Evolutionary conservation across 2,888 invertebrate genomes (phyloP), one percentile per base, ranked within the genome.

Genomic region (Lepidonotus clava): DNA sequence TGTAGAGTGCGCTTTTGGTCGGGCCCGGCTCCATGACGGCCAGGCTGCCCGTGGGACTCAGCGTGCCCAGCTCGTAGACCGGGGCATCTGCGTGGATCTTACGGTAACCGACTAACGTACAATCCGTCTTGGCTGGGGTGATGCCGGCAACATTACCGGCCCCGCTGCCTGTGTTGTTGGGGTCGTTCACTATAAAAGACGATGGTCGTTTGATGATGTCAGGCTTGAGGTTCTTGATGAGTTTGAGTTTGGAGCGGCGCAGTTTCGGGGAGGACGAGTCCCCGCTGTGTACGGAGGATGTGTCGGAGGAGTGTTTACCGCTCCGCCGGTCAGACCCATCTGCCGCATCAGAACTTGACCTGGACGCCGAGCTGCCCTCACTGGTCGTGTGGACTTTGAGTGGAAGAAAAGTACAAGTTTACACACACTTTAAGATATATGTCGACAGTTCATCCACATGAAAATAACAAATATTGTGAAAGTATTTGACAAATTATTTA

Each of bases 151-250:
- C 88, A 40, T 86, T 86, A 4, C 41, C 84, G 11, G 32, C n/a
- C 1, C n/a, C 85, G 38, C 21, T 34, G 8, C n/a, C 51, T 40
- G 28, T n/a, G 28, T 51, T 67, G 24, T 71, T 67, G 66, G 38
- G 51, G 41, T 77, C 77, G 71, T 56, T 86, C 36, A 36, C 56
- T 36, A 83, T 66, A 51, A 76, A 86, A 1, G 92, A 92, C 1
- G 93, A 93, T 1, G 93, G 93, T 18, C 93, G 90, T 87, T 91
- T 92, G 86, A 93, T 91, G 34, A 92, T 90, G 36, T 93, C 93
- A 4, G 93, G 93, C 86, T 92, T 91, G 61, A 93, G 91, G 88
- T 93, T 93, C 88, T 93, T 93, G 38, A 88, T 86, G 67, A 89
- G 84, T 36, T 87, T 89, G 36, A 86, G 86, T 34, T 87, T 86